phyloP scores from a whole-genome alignment of 1,140 invertebrate species.

The Harpegnathos saltator region DNA sequence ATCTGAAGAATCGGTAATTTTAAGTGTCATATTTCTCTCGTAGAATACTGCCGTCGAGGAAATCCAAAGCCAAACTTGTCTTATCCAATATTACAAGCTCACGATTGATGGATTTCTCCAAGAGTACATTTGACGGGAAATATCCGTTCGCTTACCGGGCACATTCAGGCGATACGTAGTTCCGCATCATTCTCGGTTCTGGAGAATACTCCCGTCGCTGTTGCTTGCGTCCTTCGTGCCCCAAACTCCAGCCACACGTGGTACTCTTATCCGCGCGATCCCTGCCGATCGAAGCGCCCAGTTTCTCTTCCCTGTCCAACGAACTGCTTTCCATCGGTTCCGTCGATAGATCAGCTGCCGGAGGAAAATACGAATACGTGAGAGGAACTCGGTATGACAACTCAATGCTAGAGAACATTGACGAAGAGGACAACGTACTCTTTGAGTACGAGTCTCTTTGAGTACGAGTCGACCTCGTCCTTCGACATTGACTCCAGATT shows the following conservation, averaged over 20 bases:
- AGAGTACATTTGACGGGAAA: too few species aligned
- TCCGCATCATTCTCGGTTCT: constrained; percentile 37
- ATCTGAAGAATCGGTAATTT: too few species aligned
- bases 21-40: too few species aligned
- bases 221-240: constrained; percentile 4
- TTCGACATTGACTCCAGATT: constrained; percentile 77
- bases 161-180: constrained; percentile 73
- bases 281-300: background rate
- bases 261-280: background rate
- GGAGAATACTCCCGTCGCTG: constrained; percentile 6
- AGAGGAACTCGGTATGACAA: background rate
- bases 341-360: constrained; percentile 40
- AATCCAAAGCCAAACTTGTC: too few species aligned
- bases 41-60: too few species aligned
- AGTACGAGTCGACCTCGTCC: constrained; percentile 67
- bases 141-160: constrained; percentile 77
- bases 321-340: constrained; percentile 32
- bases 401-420: background rate
- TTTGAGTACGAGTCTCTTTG: too few species aligned
- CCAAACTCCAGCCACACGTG: background rate
- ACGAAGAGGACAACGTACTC: constrained; percentile 36
- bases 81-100: too few species aligned
- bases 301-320: constrained; percentile 7
- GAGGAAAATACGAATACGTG: background rate
- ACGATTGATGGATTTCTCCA: too few species aligned